Base-by-base conservation (phyloP, 2,797 vertebrate species). In the Enteromius fasciolatus region DNA sequence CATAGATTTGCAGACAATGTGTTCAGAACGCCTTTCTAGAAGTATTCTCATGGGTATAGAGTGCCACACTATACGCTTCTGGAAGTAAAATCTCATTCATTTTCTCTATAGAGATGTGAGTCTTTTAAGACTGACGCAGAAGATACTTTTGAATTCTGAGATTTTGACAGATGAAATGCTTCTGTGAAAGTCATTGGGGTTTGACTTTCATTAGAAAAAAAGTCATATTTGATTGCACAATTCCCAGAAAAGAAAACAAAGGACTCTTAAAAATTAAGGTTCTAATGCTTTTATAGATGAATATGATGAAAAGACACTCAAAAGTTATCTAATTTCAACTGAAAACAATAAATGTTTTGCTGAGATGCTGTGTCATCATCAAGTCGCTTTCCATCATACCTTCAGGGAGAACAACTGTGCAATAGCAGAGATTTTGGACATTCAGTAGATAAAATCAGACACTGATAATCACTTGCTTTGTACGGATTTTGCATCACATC, bases 1-100 rank as follows among this genome's bases (percentile, higher is more conserved):
- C 25, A 44, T 39, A 67, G 18, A 18, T 76, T 28, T 59, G 39
- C 2, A 67, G 33, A 57, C 11, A 10, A 61, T 54, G n/a, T 69
- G 39, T 31, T 76, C 23, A 78, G 75, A 82, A 63, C 31, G 70
- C 9, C 10, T 67, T 41, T 75, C n/a, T 25, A 59, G 77, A 76
- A 79, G 23, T 64, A 68, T 48, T 36, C 54, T 76, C 63, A 36
- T 23, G 39, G 50, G 48, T 20, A 59, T 41, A 69, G 17, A 69
- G 23, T 15, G 78, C 11, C 25, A 70, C 36, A 46, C 9, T 31
- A 50, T n/a, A n/a, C 9, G 46, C 17, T 72, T 20, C 9, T 3
- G 17, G 17, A 73, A 73, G 25, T 33, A 33, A 31, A 50, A 73
- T 46, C 11, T 17, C 39, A 17, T 31, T 50, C 25, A 50, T 48